Conservation (phyloP, 2,888 invertebrate species). For the Parnassius apollo region DNA sequence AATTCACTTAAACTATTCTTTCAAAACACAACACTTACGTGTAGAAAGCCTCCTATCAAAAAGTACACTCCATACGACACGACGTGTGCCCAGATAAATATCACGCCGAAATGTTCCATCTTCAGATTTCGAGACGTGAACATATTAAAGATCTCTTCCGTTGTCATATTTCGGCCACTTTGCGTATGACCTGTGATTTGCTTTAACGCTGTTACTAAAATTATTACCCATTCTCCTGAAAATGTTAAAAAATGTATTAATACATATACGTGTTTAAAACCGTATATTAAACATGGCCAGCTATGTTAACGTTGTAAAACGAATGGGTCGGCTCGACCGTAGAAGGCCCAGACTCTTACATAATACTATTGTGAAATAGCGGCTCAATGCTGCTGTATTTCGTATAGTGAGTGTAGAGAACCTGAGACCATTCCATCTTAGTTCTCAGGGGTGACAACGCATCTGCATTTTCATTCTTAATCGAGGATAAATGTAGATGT, state of each 20-base stretch:
- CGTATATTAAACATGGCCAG: no score
- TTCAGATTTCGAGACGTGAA: constrained; percentile 74
- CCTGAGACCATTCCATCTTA: no score
- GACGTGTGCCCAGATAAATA: constrained; percentile 71
- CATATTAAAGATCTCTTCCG: constrained; percentile 60
- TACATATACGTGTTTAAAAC: no score
- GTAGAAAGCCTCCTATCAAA: constrained; percentile 84
- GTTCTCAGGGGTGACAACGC: no score
- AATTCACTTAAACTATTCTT: not conserved
- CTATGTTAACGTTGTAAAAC: no score
- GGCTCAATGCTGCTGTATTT: no score
- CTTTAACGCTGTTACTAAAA: constrained; percentile 82
- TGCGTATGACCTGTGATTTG: constrained; percentile 75
- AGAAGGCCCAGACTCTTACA: no score
- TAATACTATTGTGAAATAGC: no score
- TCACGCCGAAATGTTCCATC: constrained; percentile 72
- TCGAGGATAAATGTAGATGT: no score
- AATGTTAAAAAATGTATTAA: constrained; percentile 23
- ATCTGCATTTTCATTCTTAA: no score
- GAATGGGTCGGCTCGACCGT: no score
- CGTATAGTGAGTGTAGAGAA: no score
- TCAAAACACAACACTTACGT: constrained; percentile 73
- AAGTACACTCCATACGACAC: constrained; percentile 83
- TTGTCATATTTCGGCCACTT: constrained; percentile 52
- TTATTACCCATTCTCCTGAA: constrained; percentile 85